Evolutionary conservation across 2,797 vertebrate species (phyloP).

Genomic region (Microhierax caerulescens): DNA sequence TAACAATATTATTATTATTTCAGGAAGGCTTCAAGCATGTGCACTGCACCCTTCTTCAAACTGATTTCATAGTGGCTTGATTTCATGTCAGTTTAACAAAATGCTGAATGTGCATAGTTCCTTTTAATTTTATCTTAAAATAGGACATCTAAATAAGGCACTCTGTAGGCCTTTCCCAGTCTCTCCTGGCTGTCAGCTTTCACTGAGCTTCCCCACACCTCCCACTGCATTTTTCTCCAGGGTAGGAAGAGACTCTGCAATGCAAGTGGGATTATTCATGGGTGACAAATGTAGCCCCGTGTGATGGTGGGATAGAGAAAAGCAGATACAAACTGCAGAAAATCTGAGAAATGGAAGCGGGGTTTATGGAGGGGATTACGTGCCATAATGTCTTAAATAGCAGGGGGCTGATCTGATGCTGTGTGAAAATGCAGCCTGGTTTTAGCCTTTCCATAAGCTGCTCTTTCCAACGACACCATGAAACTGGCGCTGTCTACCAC

Average conservation of each 20-base stretch:
- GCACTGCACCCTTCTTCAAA: conserved; percentile 8
- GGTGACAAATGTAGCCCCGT: conserved; percentile 52
- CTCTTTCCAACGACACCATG: not conserved
- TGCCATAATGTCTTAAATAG: not conserved
- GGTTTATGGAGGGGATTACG: not conserved
- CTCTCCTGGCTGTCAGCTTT: conserved; percentile 69
- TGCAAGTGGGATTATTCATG: conserved; percentile 63
- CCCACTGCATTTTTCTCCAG: conserved; percentile 63
- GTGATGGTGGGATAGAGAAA: conserved; percentile 33
- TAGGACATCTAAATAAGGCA: conserved; percentile 59
- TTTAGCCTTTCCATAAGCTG: not conserved
- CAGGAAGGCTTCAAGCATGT: not conserved
- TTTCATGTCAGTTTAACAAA: conserved; percentile 62
- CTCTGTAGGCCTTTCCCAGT: conserved; percentile 67
- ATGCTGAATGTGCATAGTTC: conserved; percentile 65
- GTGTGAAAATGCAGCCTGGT: not conserved
- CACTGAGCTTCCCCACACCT: conserved; percentile 68
- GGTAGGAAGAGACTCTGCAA: conserved; percentile 63
- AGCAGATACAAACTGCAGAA: conserved; percentile 49
- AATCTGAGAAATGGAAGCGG: not conserved
- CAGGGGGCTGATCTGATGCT: not conserved
- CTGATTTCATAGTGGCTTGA: conserved; percentile 33
- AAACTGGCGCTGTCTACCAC: not conserved
- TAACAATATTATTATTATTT: not conserved
- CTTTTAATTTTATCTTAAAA: conserved; percentile 62